phyloP scores from a whole-genome alignment of 1,140 invertebrate genomes.

The Hesperophylax magnus region DNA sequence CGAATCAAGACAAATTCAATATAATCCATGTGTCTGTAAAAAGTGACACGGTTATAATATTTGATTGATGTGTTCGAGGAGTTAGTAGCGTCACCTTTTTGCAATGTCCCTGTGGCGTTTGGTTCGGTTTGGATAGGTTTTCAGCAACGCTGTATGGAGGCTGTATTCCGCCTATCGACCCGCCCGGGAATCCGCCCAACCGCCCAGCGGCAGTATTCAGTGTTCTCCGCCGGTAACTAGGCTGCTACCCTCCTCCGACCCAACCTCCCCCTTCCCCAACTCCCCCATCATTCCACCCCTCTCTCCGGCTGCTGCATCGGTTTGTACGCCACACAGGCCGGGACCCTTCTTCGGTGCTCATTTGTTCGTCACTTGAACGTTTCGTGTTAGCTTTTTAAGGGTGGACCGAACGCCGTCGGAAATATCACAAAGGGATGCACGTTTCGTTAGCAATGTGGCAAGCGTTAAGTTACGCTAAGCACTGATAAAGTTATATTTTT shows the following conservation, averaged over 20 bases:
- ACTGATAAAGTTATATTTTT: background rate
- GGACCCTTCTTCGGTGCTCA: constrained; percentile 6
- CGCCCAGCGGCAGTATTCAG: background rate
- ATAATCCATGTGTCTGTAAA: background rate
- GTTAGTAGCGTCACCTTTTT: background rate
- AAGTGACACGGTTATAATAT: background rate
- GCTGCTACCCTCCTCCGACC: background rate
- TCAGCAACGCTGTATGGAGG: constrained; percentile 3
- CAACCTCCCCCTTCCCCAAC: background rate
- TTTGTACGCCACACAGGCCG: constrained; percentile 14
- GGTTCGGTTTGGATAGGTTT: background rate
- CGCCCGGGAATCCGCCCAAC: constrained; percentile 15
- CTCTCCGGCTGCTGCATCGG: constrained; percentile 1
- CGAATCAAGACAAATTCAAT: background rate
- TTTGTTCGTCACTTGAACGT: constrained; percentile 23
- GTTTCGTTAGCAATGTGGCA: no score
- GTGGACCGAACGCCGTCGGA: background rate
- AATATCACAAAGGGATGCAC: background rate
- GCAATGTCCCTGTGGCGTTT: background rate
- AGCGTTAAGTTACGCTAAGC: background rate
- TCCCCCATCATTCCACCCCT: background rate
- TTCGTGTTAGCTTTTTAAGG: constrained; percentile 6
- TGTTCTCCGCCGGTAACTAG: constrained; percentile 31
- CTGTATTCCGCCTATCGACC: constrained; percentile 33
- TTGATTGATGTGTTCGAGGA: background rate